Evolutionary conservation across 2,113 vertebrate species (phyloP), one percentile per base, ranked within the genome.

Genomic region (Seriola rivoliana): DNA sequence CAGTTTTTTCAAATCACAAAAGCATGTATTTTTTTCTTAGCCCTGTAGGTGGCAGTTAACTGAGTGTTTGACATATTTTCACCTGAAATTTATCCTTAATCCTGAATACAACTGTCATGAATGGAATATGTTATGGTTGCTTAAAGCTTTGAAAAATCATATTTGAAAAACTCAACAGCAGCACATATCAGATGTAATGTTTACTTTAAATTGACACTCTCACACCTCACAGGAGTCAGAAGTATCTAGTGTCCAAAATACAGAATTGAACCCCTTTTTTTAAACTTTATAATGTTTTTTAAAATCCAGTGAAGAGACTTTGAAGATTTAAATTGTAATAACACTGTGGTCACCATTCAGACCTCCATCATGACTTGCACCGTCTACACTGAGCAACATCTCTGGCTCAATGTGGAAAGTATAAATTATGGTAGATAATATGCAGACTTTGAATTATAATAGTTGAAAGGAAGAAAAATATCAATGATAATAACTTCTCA

Each of bases 401-500:
- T 57, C 17, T 9, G 7, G 9, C 4, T 72, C 32, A 46, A 25
- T 66, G 54, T 48, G 5, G 13, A 62, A 67, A 74, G 67, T 75
- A 71, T 40, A 8, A 64, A 85, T 71, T 72, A 17, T 44, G 16
- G 29, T 48, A 52, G 42, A 64, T 40, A 62, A 71, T 75, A 48
- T 55, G 44, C 21, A 46, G 44, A 48, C 48, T 63, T 48, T 62
- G 52, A 84, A 59, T 46, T 66, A 58, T 8, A 63, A 42, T 11
- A 50, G 32, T 23, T 74, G 17, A 71, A 25, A 54, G 2, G 25
- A 23, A 52, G 17, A 62, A 58, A 29, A 73, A 40, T 40, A 80
- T 46, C 36, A 12, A 50, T 63, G 64, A 72, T 63, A 68, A 72
- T 80, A 59, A 78, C 70, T n/a, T 63, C 5, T 58, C 11, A 29